phyloP scores from a whole-genome alignment of 2,888 invertebrate genomes.

The Bombylius discolor region DNA sequence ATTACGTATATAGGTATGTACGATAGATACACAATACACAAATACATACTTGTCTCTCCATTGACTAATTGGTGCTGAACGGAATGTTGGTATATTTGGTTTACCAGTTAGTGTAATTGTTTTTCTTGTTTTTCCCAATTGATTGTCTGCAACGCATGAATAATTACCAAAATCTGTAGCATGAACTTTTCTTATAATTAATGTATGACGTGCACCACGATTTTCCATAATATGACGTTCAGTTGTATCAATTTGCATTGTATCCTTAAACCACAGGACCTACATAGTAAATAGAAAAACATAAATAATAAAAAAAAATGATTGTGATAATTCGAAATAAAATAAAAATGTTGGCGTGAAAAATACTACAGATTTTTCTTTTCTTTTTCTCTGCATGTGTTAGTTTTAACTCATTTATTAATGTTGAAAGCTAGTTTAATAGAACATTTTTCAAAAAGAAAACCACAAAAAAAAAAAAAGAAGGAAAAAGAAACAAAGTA shows the following conservation, averaged over 20 bases:
- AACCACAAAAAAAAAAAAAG: too few relatives aligned
- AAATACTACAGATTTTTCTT: too few relatives aligned
- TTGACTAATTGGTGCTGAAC: constrained; percentile 40
- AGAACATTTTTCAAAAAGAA: too few relatives aligned
- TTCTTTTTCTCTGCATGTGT: too few relatives aligned
- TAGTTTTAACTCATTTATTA: too few relatives aligned
- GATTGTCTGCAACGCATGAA: constrained; percentile 47
- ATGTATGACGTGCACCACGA: constrained; percentile 42
- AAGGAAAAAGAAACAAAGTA: too few relatives aligned
- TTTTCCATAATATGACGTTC: constrained; percentile 44
- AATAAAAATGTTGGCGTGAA: not conserved
- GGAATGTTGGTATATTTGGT: constrained; percentile 43
- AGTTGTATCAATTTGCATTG: constrained; percentile 44
- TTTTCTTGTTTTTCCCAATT: constrained; percentile 42
- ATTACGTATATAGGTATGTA: too few relatives aligned
- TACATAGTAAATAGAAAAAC: constrained; percentile 19
- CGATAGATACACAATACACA: too few relatives aligned
- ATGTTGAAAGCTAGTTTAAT: too few relatives aligned
- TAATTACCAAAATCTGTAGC: constrained; percentile 47
- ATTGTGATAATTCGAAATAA: not conserved
- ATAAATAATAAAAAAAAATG: not conserved
- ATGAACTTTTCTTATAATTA: constrained; percentile 44
- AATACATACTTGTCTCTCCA: constrained; percentile 34
- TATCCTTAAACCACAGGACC: constrained; percentile 46
- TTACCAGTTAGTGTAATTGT: constrained; percentile 44